These are phyloP conservation scores for Cecropterus lyciades DNA, from an alignment of 1,140 invertebrate genomes.

Conservation along the genomic window DNA sequence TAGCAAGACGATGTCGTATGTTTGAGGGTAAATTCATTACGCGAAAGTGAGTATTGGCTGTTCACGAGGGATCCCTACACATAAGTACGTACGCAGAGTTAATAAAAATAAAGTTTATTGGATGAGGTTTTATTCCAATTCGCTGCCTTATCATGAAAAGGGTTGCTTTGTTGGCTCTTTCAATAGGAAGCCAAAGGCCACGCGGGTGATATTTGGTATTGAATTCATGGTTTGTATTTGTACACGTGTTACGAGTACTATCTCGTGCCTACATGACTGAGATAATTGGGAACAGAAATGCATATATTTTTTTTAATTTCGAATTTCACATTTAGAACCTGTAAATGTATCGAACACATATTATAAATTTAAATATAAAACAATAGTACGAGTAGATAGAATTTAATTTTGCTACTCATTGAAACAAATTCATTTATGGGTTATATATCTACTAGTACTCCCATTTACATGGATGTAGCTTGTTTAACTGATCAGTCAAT, in stretches of 20 bases:
- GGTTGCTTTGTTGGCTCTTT: slow-evolving; percentile 32
- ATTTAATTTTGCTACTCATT: too few species aligned
- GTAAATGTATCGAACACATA: too few species aligned
- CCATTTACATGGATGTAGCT: too few species aligned
- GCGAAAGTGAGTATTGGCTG: slow-evolving; percentile 6
- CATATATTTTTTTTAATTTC: too few species aligned
- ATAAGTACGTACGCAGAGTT: slow-evolving; percentile 6
- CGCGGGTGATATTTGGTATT: slow-evolving; percentile 19
- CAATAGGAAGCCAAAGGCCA: slow-evolving; percentile 19
- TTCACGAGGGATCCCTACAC: slow-evolving; percentile 7
- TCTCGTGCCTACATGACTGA: too few species aligned
- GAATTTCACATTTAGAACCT: too few species aligned
- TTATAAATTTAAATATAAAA: too few species aligned
- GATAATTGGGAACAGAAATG: too few species aligned
- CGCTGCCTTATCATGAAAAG: slow-evolving; percentile 38
- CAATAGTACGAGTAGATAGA: too few species aligned
- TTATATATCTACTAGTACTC: too few species aligned
- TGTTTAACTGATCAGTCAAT: too few species aligned
- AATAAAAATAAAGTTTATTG: slow-evolving; percentile 31
- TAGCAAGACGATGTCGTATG: slow-evolving; percentile 3
- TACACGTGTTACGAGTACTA: background rate
- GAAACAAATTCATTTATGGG: too few species aligned
- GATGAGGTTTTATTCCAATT: slow-evolving; percentile 34
- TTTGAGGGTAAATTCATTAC: slow-evolving; percentile 8
- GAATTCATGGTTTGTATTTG: slow-evolving; percentile 13